Conservation (phyloP, 2,113 vertebrate genomes). For the Lutjanus erythropterus region DNA sequence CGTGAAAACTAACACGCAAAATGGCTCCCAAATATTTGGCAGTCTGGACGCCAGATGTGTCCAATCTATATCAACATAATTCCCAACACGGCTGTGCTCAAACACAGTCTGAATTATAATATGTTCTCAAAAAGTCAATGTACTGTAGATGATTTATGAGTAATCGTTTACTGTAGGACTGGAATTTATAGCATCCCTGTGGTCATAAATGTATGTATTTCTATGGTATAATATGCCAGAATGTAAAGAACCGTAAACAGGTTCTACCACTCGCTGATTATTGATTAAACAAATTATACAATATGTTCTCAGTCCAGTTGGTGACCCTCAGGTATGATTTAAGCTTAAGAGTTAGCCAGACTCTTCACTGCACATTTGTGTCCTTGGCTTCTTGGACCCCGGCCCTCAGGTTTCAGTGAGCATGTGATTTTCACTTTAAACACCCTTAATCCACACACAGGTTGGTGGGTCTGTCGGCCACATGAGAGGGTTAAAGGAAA, state of each 20-base stretch:
- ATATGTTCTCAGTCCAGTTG: slow-evolving; percentile 4
- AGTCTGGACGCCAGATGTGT: slow-evolving; percentile 75
- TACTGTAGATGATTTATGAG: slow-evolving; percentile 35
- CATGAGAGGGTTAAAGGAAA: slow-evolving; percentile 21
- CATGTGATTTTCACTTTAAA: slow-evolving; percentile 47
- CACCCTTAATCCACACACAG: slow-evolving; percentile 38
- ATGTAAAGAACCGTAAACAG: slow-evolving; percentile 27
- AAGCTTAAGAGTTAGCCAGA: neutral
- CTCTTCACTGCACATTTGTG: slow-evolving; percentile 29
- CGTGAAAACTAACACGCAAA: slow-evolving; percentile 46
- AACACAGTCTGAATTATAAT: slow-evolving; percentile 40
- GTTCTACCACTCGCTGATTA: slow-evolving; percentile 7
- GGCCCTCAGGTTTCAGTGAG: slow-evolving; percentile 21
- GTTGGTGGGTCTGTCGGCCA: slow-evolving; percentile 28
- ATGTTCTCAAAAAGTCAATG: slow-evolving; percentile 17
- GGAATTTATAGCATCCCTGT: slow-evolving; percentile 28
- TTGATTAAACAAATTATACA: neutral
- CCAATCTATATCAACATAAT: slow-evolving; percentile 37
- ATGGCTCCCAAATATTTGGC: slow-evolving; percentile 27
- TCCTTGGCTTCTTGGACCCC: slow-evolving; percentile 36
- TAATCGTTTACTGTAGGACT: neutral
- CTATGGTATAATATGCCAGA: neutral
- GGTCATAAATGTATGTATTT: slow-evolving; percentile 7
- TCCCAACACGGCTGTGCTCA: slow-evolving; percentile 29
- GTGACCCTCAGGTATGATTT: slow-evolving; percentile 30